Evolutionary conservation across 1,140 invertebrate species (phyloP).

Genomic region (Drosophila virilis): DNA sequence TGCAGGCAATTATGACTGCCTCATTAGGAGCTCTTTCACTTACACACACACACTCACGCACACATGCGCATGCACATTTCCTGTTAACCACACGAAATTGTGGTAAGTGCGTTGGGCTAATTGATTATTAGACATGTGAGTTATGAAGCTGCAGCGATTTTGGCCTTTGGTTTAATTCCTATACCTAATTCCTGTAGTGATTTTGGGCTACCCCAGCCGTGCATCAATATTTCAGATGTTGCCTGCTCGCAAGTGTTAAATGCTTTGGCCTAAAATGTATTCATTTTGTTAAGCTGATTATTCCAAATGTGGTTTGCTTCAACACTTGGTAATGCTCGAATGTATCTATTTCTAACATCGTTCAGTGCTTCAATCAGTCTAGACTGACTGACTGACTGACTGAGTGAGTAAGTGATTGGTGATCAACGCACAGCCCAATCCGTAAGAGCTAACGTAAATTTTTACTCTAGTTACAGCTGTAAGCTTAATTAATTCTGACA

Average conservation of each 20-base stretch:
- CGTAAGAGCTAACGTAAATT: no score
- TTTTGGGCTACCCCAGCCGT: not conserved
- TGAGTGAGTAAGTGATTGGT: no score
- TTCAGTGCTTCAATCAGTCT: no score
- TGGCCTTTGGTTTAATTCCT: not conserved
- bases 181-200: not conserved
- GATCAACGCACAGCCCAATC: no score
- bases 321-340: not conserved
- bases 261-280: not conserved
- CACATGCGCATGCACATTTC: not conserved
- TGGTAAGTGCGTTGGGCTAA: slow-evolving; percentile 28
- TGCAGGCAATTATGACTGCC: slow-evolving; percentile 23
- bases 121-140: slow-evolving; percentile 31
- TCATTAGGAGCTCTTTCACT: slow-evolving; percentile 24
- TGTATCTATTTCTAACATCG: not conserved
- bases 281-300: not conserved
- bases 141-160: slow-evolving; percentile 5
- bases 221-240: not conserved
- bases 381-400: no score
- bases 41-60: not conserved
- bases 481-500: no score
- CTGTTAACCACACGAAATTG: slow-evolving; percentile 11
- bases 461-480: no score
- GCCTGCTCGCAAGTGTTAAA: not conserved
- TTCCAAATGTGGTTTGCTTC: not conserved